phyloP scores from a whole-genome alignment of 2,113 vertebrate genomes.

The Sakesphorus luctuosus region DNA sequence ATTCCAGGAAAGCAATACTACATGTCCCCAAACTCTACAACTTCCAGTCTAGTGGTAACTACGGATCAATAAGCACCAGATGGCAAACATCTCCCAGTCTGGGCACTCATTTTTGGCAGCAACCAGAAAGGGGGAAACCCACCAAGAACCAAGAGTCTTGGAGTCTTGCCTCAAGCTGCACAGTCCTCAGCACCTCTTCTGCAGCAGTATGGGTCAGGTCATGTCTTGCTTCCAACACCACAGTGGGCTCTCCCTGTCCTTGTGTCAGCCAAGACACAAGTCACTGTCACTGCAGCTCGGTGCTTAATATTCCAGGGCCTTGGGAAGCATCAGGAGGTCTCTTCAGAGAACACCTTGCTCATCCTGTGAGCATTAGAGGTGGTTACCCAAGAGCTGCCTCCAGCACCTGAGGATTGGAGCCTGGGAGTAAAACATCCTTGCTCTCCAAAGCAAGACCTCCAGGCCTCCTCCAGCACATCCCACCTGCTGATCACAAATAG shows the following conservation, averaged over 20 bases:
- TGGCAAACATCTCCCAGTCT: accelerated
- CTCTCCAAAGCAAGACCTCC: accelerated
- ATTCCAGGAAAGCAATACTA: accelerated
- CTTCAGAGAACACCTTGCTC: background rate
- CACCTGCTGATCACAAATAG: background rate
- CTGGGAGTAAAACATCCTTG: accelerated
- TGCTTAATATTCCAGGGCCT: background rate
- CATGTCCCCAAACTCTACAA: accelerated
- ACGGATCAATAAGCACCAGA: accelerated
- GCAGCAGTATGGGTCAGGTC: accelerated
- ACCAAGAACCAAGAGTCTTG: background rate
- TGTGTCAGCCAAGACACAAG: accelerated
- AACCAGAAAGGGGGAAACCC: background rate
- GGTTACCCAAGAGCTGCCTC: accelerated
- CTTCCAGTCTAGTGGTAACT: background rate
- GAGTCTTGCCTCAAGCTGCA: background rate
- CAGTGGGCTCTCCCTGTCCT: background rate
- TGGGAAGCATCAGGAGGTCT: background rate
- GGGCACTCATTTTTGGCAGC: background rate
- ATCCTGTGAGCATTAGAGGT: background rate
- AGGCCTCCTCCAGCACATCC: background rate
- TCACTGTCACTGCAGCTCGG: background rate
- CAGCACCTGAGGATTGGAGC: accelerated
- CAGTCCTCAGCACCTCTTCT: background rate
- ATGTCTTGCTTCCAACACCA: no score